A percentile compares a stretch with the other conserved stretches of the same genome.
These are phyloP conservation scores for Selene dorsalis DNA, from an alignment of 2,797 vertebrate species.

Conservation along the genomic window DNA sequence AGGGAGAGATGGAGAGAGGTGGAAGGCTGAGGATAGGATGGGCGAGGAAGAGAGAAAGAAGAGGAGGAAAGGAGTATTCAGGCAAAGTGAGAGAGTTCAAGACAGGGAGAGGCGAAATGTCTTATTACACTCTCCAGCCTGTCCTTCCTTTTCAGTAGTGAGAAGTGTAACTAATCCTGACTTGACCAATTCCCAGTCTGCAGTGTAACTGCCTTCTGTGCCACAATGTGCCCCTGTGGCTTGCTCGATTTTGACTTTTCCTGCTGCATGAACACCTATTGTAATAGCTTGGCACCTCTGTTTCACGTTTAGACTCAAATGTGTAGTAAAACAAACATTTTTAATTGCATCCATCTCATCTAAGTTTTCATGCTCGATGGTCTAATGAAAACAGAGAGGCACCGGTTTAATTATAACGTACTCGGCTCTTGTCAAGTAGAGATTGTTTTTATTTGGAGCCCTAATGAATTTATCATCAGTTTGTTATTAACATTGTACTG, in stretches of 20 bases:
- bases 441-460: conserved; percentile 85
- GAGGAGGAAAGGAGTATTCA: conserved; percentile 27
- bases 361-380: conserved; percentile 72
- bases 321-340: conserved; percentile 69
- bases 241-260: conserved; percentile 45
- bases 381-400: conserved; percentile 83
- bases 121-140: conserved; percentile 59
- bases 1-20: conserved; percentile 24
- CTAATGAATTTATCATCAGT: conserved; percentile 88
- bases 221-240: conserved; percentile 40
- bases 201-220: conserved; percentile 32
- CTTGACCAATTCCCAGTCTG: conserved; percentile 58
- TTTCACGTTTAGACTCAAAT: conserved; percentile 66
- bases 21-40: conserved; percentile 31
- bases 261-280: conserved; percentile 38
- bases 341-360: conserved; percentile 77
- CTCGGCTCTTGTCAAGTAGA: conserved; percentile 79
- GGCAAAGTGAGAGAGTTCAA: conserved; percentile 51
- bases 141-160: conserved; percentile 54
- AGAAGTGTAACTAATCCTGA: conserved; percentile 69
- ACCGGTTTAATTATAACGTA: conserved; percentile 86
- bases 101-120: conserved; percentile 50
- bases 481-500: conserved; percentile 84
- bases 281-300: conserved; percentile 57
- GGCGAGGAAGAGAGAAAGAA: conserved; percentile 32